phyloP scores from a whole-genome alignment of 2,888 invertebrate species.

The Drosophila imparisetae region DNA sequence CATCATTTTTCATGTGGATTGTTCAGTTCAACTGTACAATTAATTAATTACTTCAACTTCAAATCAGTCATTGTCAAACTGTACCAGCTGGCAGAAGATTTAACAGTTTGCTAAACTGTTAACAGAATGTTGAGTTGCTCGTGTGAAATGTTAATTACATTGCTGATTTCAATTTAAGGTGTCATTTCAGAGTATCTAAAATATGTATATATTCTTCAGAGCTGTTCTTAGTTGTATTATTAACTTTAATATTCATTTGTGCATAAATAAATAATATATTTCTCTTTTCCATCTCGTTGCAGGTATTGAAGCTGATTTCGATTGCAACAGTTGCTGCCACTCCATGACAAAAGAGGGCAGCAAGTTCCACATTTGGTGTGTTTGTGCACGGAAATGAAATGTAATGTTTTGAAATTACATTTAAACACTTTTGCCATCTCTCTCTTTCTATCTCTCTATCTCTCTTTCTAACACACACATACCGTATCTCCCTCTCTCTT shows the following conservation, averaged over 20 bases:
- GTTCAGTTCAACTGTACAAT: neutral
- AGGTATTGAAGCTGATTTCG: slow-evolving; percentile 31
- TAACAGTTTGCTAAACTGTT: neutral
- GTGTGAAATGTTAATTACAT: neutral
- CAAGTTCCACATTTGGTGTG: neutral
- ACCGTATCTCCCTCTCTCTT: neutral
- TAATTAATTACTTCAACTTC: neutral
- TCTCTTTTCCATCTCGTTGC: slow-evolving; percentile 24
- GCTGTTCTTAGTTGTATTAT: neutral
- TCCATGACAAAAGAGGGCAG: neutral
- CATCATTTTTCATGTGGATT: neutral
- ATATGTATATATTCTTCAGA: neutral
- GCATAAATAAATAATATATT: neutral
- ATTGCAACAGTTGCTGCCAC: neutral
- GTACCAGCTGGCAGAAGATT: neutral
- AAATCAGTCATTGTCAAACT: neutral
- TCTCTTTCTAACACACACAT: neutral
- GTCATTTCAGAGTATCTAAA: neutral
- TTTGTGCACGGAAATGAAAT: slow-evolving; percentile 31
- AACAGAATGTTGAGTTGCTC: neutral
- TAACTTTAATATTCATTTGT: neutral
- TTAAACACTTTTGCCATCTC: slow-evolving; percentile 16
- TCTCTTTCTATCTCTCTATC: neutral
- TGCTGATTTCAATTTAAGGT: neutral
- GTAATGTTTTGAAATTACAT: slow-evolving; percentile 35